Conservation (phyloP, 2,888 invertebrate species). For the Himalopsyche anomala region DNA sequence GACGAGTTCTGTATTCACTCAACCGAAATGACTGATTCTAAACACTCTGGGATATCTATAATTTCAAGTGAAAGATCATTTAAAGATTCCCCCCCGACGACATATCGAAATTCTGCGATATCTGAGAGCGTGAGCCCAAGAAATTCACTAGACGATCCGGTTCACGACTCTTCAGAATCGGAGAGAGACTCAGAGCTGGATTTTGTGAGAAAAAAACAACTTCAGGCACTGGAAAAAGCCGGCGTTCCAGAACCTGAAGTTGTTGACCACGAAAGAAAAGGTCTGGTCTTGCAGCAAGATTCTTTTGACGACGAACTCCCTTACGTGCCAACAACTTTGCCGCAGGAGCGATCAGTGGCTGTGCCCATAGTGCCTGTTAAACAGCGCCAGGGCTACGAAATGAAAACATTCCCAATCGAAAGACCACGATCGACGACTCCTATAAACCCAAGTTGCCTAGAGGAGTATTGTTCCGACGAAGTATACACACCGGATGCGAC, state of each 20-base stretch:
- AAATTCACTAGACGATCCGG: slow-evolving; percentile 72
- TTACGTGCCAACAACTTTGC: slow-evolving; percentile 92
- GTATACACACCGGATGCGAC: slow-evolving; percentile 70
- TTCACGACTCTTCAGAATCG: slow-evolving; percentile 82
- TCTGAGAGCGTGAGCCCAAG: slow-evolving; percentile 61
- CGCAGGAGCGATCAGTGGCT: slow-evolving; percentile 88
- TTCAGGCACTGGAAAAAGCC: slow-evolving; percentile 67
- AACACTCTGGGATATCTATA: slow-evolving; percentile 49
- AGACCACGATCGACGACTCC: slow-evolving; percentile 86
- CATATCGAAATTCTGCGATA: slow-evolving; percentile 56
- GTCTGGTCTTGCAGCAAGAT: slow-evolving; percentile 86
- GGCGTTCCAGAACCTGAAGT: slow-evolving; percentile 77
- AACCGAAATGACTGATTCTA: slow-evolving; percentile 56
- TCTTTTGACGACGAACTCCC: slow-evolving; percentile 92
- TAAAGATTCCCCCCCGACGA: slow-evolving; percentile 49
- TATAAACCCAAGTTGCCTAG: slow-evolving; percentile 83
- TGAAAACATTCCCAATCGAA: slow-evolving; percentile 84
- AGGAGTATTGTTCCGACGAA: slow-evolving; percentile 81
- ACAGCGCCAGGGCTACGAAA: slow-evolving; percentile 79
- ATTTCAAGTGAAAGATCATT: slow-evolving; percentile 55
- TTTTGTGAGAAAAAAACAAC: slow-evolving; percentile 70
- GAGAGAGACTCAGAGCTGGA: slow-evolving; percentile 83
- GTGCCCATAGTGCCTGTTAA: slow-evolving; percentile 89
- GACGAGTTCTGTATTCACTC: slow-evolving; percentile 61
- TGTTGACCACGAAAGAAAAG: slow-evolving; percentile 84